Conservation (phyloP, 1,140 invertebrate species). For the Drosophila pseudoananassae region DNA sequence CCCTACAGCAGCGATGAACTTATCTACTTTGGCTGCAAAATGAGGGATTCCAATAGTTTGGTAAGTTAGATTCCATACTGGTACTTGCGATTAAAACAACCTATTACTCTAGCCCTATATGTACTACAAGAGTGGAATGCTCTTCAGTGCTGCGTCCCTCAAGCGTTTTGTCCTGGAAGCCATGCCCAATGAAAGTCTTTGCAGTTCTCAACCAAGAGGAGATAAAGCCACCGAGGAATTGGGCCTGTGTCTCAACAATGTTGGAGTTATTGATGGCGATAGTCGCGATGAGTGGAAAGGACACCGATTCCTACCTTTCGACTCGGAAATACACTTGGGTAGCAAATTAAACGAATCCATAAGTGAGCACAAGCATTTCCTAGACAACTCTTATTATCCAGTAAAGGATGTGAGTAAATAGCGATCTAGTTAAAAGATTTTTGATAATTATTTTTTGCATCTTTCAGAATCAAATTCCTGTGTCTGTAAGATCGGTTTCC, state of each 20-base stretch:
- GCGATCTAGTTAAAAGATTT: background rate
- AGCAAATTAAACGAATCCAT: conserved; percentile 25
- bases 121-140: conserved; percentile 28
- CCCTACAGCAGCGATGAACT: conserved; percentile 40
- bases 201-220: conserved; percentile 8
- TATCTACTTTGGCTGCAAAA: conserved; percentile 69
- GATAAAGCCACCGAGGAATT: conserved; percentile 36
- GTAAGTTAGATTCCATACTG: conserved; percentile 3
- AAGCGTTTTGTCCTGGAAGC: conserved; percentile 39
- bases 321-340: conserved; percentile 23
- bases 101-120: conserved; percentile 39
- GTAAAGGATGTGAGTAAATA: conserved; percentile 42
- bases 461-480: conserved; percentile 31
- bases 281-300: conserved; percentile 50
- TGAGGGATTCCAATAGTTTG: conserved; percentile 25
- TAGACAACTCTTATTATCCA: conserved; percentile 42
- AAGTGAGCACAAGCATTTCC: conserved; percentile 38
- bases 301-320: conserved; percentile 65
- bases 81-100: background rate
- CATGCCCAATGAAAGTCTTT: conserved; percentile 48
- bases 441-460: background rate
- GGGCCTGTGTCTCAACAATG: conserved; percentile 53
- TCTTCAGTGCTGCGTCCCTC: conserved; percentile 56
- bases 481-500: conserved; percentile 40
- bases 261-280: conserved; percentile 58